Conservation (phyloP, 1,140 invertebrate genomes). For the Zeugodacus cucurbitae region DNA sequence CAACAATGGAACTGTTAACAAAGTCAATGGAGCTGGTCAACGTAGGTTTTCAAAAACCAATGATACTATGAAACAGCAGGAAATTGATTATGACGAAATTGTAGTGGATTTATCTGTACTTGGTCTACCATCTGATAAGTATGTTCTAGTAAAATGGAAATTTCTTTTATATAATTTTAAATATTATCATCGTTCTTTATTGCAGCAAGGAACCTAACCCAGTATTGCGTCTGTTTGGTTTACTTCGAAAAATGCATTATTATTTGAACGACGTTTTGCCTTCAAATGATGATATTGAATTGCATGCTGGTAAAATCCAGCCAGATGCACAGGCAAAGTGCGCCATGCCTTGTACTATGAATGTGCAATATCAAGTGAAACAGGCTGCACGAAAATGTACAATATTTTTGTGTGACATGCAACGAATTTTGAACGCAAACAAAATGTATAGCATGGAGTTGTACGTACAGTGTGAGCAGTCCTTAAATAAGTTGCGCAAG, state of each 20-base stretch:
- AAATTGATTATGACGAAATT: constrained; percentile 26
- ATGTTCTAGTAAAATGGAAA: background rate
- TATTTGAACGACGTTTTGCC: constrained; percentile 47
- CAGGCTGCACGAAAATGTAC: constrained; percentile 53
- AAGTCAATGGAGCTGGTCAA: background rate
- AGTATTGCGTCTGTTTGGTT: constrained; percentile 49
- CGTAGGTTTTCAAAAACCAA: background rate
- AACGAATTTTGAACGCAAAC: constrained; percentile 48
- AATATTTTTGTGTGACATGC: constrained; percentile 47
- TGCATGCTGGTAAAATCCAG: constrained; percentile 9
- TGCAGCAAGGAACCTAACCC: constrained; percentile 44
- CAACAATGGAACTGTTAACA: background rate
- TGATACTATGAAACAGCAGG: background rate
- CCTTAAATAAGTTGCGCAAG: constrained; percentile 43
- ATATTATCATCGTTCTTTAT: background rate
- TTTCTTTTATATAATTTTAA: background rate
- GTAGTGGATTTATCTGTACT: constrained; percentile 5
- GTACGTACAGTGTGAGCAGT: constrained; percentile 52
- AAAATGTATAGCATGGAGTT: constrained; percentile 51
- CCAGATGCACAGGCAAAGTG: constrained; percentile 20
- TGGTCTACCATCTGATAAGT: constrained; percentile 2
- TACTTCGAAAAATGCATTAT: constrained; percentile 54
- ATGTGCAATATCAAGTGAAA: constrained; percentile 55
- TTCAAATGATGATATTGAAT: constrained; percentile 46
- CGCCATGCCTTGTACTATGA: constrained; percentile 49